These are phyloP conservation scores for Channa maculata DNA, from an alignment of 2,113 vertebrate species.

Conservation along the genomic window DNA sequence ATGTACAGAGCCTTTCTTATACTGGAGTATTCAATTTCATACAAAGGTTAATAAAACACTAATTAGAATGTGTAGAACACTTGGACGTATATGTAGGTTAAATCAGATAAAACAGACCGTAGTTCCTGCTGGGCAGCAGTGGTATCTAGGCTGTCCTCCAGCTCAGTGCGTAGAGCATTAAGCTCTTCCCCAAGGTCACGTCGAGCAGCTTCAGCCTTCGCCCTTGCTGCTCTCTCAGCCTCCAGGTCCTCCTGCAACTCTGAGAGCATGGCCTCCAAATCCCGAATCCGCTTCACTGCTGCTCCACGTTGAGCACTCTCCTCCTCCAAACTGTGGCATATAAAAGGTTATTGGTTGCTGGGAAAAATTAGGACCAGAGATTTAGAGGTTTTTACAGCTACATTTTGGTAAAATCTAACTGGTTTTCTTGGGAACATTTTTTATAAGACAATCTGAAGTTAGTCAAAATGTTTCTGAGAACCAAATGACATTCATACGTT, in stretches of 20 bases:
- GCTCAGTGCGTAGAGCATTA: constrained; percentile 91
- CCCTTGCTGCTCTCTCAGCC: constrained; percentile 86
- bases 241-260: constrained; percentile 96
- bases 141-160: constrained; percentile 95
- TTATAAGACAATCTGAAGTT: too few relatives aligned
- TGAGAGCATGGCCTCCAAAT: constrained; percentile 90
- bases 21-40: too few relatives aligned
- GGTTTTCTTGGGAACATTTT: too few relatives aligned
- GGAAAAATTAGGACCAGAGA: neutral
- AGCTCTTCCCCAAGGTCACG: constrained; percentile 93
- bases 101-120: constrained; percentile 76
- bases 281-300: constrained; percentile 90
- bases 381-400: too few relatives aligned
- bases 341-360: neutral
- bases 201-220: constrained; percentile 91
- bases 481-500: too few relatives aligned
- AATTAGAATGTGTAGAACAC: too few relatives aligned
- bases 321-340: constrained; percentile 86
- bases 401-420: too few relatives aligned
- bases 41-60: too few relatives aligned
- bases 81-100: neutral
- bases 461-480: too few relatives aligned
- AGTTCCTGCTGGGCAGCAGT: constrained; percentile 95
- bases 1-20: too few relatives aligned
- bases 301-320: constrained; percentile 89